phyloP scores from a whole-genome alignment of 1,140 invertebrate species.

The Eumeta japonica region DNA sequence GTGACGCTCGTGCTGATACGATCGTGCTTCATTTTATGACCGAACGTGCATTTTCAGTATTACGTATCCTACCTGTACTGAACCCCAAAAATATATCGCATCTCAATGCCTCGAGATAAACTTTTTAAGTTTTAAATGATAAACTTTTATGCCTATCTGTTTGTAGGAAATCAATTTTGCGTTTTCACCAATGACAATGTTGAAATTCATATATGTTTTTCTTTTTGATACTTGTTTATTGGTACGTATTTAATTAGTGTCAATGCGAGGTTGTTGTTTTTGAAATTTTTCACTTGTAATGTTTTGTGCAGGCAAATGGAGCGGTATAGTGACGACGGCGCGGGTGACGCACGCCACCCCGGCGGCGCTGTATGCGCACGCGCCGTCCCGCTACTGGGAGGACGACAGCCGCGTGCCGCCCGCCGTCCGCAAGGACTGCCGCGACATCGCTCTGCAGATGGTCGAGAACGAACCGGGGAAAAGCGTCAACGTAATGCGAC shows the following conservation, averaged over 20 bases:
- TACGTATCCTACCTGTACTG: no score
- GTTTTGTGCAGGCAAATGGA: conserved; percentile 34
- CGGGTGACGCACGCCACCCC: conserved; percentile 75
- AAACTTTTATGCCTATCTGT: not conserved
- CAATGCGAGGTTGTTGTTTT: no score
- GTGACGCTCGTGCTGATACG: no score
- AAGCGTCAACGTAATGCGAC: conserved; percentile 53
- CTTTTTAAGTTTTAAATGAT: not conserved
- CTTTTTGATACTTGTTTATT: no score
- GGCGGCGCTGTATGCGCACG: conserved; percentile 75
- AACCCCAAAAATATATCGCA: no score
- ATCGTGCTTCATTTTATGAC: no score
- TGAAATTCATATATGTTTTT: no score
- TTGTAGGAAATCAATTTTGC: no score
- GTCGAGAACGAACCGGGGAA: conserved; percentile 62
- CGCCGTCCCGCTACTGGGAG: conserved; percentile 76
- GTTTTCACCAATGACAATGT: no score
- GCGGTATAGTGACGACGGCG: conserved; percentile 71
- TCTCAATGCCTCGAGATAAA: no score
- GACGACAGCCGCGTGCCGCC: conserved; percentile 61
- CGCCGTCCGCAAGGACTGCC: conserved; percentile 43
- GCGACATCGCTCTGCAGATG: conserved; percentile 62
- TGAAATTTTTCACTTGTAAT: conserved; percentile 1
- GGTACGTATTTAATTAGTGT: no score
- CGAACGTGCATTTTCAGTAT: no score